A percentile compares a stretch with the other conserved stretches of the same genome.
Conservation (phyloP, 2,113 vertebrate genomes). For the Podarcis raffonei region DNA sequence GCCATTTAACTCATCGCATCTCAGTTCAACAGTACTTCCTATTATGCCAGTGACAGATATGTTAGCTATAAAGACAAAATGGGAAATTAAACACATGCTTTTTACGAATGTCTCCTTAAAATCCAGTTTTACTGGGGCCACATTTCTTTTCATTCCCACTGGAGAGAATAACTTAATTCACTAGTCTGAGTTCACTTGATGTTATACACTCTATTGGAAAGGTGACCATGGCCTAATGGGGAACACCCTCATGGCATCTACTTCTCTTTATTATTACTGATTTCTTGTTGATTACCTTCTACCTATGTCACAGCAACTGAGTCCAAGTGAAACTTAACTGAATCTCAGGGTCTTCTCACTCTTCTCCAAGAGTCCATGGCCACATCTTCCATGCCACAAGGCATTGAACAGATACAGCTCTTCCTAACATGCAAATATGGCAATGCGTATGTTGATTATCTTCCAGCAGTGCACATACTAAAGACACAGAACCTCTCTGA, state of each 20-base stretch:
- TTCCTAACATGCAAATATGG: too few species aligned
- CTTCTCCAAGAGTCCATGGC: neutral
- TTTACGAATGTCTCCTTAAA: neutral
- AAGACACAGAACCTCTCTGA: too few species aligned
- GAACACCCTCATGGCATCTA: neutral
- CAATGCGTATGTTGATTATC: too few species aligned
- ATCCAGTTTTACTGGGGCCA: neutral
- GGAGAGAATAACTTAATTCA: neutral
- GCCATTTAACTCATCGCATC: constrained; percentile 38
- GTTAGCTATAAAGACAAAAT: constrained; percentile 41
- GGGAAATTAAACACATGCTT: neutral
- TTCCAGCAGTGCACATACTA: too few species aligned
- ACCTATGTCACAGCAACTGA: neutral
- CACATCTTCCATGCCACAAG: neutral
- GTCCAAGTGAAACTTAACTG: neutral
- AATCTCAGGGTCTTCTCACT: neutral
- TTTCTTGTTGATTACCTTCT: neutral
- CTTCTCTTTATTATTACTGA: neutral
- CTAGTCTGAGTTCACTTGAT: neutral
- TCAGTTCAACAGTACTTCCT: constrained; percentile 55
- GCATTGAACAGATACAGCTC: neutral
- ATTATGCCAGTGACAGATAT: constrained; percentile 47
- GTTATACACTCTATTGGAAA: neutral
- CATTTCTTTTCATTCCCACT: neutral
- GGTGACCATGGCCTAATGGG: too few species aligned